A percentile compares a stretch with the other conserved stretches of the same genome.
Evolutionary conservation across 1,140 invertebrate species (phyloP).

Genomic region (Pollicipes pollicipes): DNA sequence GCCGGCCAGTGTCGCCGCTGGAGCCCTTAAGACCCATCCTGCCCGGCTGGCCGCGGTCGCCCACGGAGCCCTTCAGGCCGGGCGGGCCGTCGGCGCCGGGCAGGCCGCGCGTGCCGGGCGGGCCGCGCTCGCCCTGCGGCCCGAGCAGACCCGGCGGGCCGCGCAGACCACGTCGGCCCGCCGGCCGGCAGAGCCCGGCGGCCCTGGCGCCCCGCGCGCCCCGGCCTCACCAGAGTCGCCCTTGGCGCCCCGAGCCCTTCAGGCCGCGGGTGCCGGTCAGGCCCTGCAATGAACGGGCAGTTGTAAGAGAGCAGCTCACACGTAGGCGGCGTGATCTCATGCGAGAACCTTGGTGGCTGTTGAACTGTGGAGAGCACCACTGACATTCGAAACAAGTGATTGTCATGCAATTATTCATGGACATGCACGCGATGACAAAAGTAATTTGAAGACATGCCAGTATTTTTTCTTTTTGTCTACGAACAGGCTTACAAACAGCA

Average conservation of each 20-base stretch:
- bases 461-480: too few species aligned
- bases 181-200: conserved; percentile 51
- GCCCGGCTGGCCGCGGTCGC: conserved; percentile 39
- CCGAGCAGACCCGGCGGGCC: conserved; percentile 51
- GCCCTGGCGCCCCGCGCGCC: conserved; percentile 48
- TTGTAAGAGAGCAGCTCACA: too few species aligned
- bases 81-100: conserved; percentile 50
- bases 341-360: too few species aligned
- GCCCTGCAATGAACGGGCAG: conserved; percentile 40
- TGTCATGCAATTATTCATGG: too few species aligned
- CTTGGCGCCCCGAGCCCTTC: conserved; percentile 52
- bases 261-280: conserved; percentile 49
- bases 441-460: too few species aligned
- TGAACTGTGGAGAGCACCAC: too few species aligned
- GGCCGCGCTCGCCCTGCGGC: conserved; percentile 47
- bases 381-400: too few species aligned
- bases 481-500: too few species aligned
- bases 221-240: conserved; percentile 47
- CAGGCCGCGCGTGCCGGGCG: conserved; percentile 43
- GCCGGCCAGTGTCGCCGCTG: conserved; percentile 46
- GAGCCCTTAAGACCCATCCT: conserved; percentile 47
- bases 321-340: too few species aligned
- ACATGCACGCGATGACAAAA: too few species aligned
- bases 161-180: conserved; percentile 51
- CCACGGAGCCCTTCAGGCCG: conserved; percentile 48